Evolutionary conservation across 2,113 vertebrate genomes (phyloP), one percentile per base, ranked within the genome.

Genomic region (Motacilla alba): DNA sequence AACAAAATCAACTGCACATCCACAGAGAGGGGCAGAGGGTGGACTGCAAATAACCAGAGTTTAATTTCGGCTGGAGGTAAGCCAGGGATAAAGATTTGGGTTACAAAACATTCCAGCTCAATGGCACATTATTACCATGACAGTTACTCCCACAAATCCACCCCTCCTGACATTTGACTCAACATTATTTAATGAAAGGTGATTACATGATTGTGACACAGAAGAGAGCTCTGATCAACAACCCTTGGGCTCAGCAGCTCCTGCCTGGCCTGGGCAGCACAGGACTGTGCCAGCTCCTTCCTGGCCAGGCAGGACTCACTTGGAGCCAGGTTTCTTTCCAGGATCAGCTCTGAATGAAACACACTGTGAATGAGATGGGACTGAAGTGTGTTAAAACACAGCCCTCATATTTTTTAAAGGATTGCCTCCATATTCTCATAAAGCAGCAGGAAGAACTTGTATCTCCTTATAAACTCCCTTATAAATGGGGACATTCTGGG

Each of bases 31-130:
- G 73, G 24, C 74, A 76, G 43, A 69, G 56, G 59, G 44, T 55
- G 68, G 72, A 24, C 79, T 83, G 60, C 63, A 81, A 74, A 39
- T 41, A 89, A 8, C 22, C 72, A 77, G 78, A 84, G 55, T 60
- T 90, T 83, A 47, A 86, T 90, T 88, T 50, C 72, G 83, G 82
- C 87, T 95, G 92, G 82, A 94, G 44, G 50, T 28, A 68, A 67
- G 60, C 43, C 24, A 35, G 39, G 55, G 86, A 69, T 49, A 67
- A 80, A 76, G 86, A 70, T 33, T 26, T 47, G 59, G 68, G 60
- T 93, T 96, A 76, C 59, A 74, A 89, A 95, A 77, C 68, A 23
- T 55, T 78, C 63, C 75, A 90, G 64, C 63, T 84, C 90, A 91
- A 87, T 31, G 74, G 56, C 27, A 56, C 28, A n/a, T 77, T 55